Evolutionary conservation across 1,140 invertebrate genomes (phyloP).

Genomic region (Periplaneta americana): DNA sequence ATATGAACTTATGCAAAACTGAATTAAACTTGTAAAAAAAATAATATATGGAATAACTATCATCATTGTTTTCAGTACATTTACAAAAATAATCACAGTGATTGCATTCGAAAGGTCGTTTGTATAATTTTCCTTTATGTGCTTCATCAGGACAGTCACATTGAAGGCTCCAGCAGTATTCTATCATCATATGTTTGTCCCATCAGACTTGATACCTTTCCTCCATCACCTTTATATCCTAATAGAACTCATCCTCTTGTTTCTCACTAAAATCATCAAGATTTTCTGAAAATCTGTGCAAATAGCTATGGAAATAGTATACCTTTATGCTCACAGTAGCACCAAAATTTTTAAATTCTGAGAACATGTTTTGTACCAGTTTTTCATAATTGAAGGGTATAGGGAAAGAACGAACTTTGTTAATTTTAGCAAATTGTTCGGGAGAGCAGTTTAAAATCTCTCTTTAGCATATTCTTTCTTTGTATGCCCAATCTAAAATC

Average conservation of each 20-base stretch:
- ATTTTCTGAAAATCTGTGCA: neutral
- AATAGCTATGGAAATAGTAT: neutral
- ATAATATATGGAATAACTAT: neutral
- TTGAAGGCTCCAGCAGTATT: neutral
- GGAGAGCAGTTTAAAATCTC: too few relatives aligned
- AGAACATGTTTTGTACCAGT: too few relatives aligned
- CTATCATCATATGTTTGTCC: neutral
- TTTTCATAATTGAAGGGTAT: too few relatives aligned
- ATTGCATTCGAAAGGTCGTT: neutral
- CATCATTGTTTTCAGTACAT: neutral
- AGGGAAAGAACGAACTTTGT: too few relatives aligned
- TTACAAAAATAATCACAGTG: neutral
- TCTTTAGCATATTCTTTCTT: too few relatives aligned
- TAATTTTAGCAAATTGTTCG: too few relatives aligned
- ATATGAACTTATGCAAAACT: neutral
- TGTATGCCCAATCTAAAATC: too few relatives aligned
- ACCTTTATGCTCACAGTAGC: neutral
- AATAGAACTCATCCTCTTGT: too few relatives aligned
- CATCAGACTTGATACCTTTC: too few relatives aligned
- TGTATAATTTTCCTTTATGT: neutral
- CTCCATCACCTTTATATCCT: too few relatives aligned
- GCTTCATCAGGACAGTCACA: neutral
- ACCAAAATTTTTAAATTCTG: neutral
- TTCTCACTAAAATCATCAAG: too few relatives aligned
- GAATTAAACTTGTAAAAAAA: neutral